phyloP scores from a whole-genome alignment of 2,113 vertebrate species.

The Capra hircus region DNA sequence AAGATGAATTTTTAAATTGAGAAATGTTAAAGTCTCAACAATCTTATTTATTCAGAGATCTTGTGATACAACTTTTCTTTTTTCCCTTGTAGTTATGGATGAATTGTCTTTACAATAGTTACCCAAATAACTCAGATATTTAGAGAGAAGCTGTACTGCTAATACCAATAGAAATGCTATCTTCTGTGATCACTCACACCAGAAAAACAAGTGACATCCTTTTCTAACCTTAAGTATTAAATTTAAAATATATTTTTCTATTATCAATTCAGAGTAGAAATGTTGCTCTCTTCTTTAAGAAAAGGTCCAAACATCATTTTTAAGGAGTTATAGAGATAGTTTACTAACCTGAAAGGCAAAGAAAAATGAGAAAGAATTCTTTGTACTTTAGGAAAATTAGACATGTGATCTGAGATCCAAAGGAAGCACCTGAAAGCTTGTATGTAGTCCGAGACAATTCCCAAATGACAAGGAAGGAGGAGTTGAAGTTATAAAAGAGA shows the following conservation, averaged over 20 bases:
- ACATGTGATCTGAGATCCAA: neutral
- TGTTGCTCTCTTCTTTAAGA: neutral
- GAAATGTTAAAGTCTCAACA: neutral
- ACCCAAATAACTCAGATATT: neutral
- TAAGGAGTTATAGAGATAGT: neutral
- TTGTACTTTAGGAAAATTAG: constrained; percentile 3
- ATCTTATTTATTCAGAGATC: neutral
- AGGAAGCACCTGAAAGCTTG: neutral
- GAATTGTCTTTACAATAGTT: neutral
- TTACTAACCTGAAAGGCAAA: neutral
- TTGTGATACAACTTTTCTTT: neutral
- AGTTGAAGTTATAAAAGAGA: neutral
- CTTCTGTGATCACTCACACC: neutral
- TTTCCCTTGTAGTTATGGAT: neutral
- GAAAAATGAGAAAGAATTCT: neutral
- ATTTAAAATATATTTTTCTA: neutral
- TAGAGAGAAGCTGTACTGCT: neutral
- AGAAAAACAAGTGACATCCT: neutral
- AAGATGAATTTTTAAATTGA: neutral
- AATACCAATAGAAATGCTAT: neutral
- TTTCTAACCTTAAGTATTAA: neutral
- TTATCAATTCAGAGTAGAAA: neutral
- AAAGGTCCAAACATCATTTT: neutral
- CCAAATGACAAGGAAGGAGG: neutral
- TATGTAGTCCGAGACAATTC: neutral